Conservation (phyloP, 1,140 invertebrate species). For the Phthorimaea operculella region DNA sequence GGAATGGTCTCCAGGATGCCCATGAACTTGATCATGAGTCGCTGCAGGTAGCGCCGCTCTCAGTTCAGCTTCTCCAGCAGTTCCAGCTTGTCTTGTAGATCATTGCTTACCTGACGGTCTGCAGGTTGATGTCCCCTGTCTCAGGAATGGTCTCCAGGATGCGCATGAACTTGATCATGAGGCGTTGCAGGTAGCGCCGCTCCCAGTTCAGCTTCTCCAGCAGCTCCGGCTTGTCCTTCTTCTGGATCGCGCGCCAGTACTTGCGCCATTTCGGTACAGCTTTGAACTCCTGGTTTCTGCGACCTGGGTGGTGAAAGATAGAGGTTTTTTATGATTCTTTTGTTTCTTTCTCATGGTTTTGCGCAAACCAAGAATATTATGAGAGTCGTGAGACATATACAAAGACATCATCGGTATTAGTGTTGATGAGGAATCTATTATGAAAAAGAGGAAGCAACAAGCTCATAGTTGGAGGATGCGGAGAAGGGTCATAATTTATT, state of each 20-base stretch:
- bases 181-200: slow-evolving; percentile 83
- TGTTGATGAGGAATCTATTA: too few species aligned
- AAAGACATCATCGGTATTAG: too few species aligned
- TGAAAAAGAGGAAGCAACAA: too few species aligned
- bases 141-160: slow-evolving; percentile 82
- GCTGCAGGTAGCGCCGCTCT: slow-evolving; percentile 88
- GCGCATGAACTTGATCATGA: slow-evolving; percentile 92
- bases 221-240: slow-evolving; percentile 80
- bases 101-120: slow-evolving; percentile 70
- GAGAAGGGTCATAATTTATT: too few species aligned
- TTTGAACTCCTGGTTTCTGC: slow-evolving; percentile 88
- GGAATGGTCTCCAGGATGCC: slow-evolving; percentile 82
- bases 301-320: slow-evolving; percentile 45
- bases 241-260: slow-evolving; percentile 91
- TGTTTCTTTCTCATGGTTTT: too few species aligned
- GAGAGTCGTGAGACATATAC: too few species aligned
- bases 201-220: slow-evolving; percentile 86
- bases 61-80: slow-evolving; percentile 80
- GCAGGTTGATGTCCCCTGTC: slow-evolving; percentile 69
- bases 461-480: too few species aligned
- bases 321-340: neutral
- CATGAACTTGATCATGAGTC: slow-evolving; percentile 93
- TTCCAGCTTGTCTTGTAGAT: slow-evolving; percentile 81
- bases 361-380: too few species aligned
- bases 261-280: slow-evolving; percentile 90